Evolutionary conservation across 2,888 invertebrate genomes (phyloP).

Genomic region (Chromoteleia sp.): DNA sequence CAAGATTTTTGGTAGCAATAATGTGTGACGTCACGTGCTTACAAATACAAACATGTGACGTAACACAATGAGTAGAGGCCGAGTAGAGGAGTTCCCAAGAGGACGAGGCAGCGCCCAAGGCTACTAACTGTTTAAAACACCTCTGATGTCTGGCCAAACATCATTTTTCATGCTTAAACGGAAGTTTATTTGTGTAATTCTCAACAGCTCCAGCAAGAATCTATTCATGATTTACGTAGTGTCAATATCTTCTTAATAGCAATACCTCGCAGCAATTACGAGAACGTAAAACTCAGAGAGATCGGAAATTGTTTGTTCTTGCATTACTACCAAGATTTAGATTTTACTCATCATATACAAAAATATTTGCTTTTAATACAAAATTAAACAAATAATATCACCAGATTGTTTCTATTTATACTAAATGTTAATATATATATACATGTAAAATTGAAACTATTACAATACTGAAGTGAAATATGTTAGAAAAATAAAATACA

Average conservation of each 20-base stretch:
- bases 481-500: no score
- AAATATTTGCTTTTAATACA: no score
- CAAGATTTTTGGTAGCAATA: conserved; percentile 2
- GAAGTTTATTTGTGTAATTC: conserved; percentile 67
- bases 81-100: conserved; percentile 72
- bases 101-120: conserved; percentile 74
- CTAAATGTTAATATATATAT: no score
- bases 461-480: background rate
- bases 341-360: no score
- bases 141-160: conserved; percentile 64
- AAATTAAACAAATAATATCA: no score
- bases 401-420: no score
- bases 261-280: conserved; percentile 20
- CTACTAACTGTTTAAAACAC: conserved; percentile 73
- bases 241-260: conserved; percentile 53
- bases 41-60: conserved; percentile 74
- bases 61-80: conserved; percentile 66
- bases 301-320: conserved; percentile 19
- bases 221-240: conserved; percentile 53
- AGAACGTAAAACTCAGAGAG: background rate
- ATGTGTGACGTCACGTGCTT: conserved; percentile 70
- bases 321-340: no score
- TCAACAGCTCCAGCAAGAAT: conserved; percentile 38
- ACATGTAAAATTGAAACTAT: background rate
- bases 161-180: conserved; percentile 64